phyloP scores from a whole-genome alignment of 2,797 vertebrate genomes.

The Oryzias dopingdopingensis region DNA sequence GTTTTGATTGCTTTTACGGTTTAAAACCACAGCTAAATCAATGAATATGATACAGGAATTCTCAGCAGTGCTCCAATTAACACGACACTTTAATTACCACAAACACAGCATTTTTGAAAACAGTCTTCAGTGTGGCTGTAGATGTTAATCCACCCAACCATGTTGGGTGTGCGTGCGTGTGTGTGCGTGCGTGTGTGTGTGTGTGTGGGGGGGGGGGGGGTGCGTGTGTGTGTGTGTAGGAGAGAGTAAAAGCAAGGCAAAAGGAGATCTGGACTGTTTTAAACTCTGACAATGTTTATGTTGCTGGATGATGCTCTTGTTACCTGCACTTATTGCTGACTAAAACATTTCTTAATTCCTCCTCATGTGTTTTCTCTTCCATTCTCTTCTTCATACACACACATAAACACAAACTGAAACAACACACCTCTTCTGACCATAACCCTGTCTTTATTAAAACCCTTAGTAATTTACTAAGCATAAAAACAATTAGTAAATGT shows the following conservation, averaged over 20 bases:
- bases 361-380: background rate
- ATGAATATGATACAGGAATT: too few species aligned
- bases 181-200: background rate
- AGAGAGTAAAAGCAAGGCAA: constrained; percentile 5
- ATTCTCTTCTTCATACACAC: background rate
- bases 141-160: too few species aligned
- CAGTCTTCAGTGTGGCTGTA: too few species aligned
- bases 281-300: constrained; percentile 74
- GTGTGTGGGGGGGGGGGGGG: background rate
- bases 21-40: too few species aligned
- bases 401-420: constrained; percentile 7
- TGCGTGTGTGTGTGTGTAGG: background rate
- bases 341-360: constrained; percentile 61
- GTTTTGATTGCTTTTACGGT: too few species aligned
- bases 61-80: too few species aligned
- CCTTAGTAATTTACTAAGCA: too few species aligned
- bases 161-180: background rate
- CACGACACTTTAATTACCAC: too few species aligned
- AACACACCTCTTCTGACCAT: too few species aligned
- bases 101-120: too few species aligned
- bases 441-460: too few species aligned
- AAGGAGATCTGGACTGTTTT: constrained; percentile 60
- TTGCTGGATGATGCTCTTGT: constrained; percentile 63
- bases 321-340: constrained; percentile 56
- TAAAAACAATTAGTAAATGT: too few species aligned